Evolutionary conservation across 64 coral and sea anemone genomes (phyloP).

Genomic region (Hydrozoanthus tunicans): DNA sequence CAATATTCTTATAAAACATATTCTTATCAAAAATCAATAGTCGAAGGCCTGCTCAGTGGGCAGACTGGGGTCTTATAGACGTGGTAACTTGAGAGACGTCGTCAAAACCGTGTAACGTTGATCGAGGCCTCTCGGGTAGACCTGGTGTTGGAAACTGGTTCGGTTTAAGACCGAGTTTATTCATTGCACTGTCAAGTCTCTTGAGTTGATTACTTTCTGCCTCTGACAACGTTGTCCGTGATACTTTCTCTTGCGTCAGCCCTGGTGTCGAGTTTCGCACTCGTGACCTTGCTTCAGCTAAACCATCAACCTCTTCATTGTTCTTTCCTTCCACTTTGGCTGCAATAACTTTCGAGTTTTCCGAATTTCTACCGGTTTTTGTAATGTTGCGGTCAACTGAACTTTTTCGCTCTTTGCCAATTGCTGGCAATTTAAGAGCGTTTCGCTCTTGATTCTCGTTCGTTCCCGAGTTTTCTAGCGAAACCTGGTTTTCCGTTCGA

Average conservation of each 20-base stretch:
- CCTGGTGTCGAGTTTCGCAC: neutral
- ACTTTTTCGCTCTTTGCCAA: neutral
- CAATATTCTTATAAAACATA: too few relatives aligned
- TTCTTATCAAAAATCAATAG: too few relatives aligned
- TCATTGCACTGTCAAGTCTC: constrained; percentile 7
- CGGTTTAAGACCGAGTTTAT: neutral
- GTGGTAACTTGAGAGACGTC: neutral
- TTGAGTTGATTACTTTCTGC: neutral
- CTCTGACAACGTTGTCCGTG: neutral
- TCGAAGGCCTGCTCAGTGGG: neutral
- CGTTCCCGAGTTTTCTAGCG: neutral
- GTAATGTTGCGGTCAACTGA: neutral
- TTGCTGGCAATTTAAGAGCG: neutral
- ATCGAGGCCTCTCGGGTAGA: neutral
- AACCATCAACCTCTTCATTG: neutral
- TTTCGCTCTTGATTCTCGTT: neutral
- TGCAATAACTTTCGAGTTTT: neutral
- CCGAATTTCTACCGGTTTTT: neutral
- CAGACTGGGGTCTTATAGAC: constrained; percentile 10
- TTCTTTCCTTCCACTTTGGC: too few relatives aligned
- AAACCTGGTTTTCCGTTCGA: neutral
- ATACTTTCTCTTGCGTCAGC: neutral
- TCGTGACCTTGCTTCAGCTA: neutral
- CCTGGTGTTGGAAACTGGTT: neutral
- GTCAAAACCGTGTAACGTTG: neutral